Evolutionary conservation across 35 echinoderm and acorn worm species (phyloP).

Genomic region (Apostichopus parvimensis): DNA sequence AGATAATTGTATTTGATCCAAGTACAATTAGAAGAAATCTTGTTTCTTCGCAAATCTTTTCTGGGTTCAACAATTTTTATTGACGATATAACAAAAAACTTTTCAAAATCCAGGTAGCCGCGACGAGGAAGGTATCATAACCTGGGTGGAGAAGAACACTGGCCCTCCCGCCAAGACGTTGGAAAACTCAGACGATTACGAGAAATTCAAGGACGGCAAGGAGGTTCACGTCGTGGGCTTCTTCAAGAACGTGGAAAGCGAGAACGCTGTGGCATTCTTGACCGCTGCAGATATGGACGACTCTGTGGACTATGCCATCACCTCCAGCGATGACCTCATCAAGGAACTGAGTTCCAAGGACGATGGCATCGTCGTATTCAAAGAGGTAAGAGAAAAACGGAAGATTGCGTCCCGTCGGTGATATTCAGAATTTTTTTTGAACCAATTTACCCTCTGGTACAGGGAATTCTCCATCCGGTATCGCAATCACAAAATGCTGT

Average conservation of each 20-base stretch:
- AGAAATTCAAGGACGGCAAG: constrained; percentile 38
- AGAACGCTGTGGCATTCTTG: constrained; percentile 64
- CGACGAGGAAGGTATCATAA: constrained; percentile 64
- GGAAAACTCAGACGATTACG: constrained; percentile 54
- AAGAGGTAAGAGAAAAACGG: constrained; percentile 55
- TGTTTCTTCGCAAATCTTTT: too few relatives aligned
- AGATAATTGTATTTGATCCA: too few relatives aligned
- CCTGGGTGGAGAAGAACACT: constrained; percentile 92
- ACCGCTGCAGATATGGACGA: constrained; percentile 63
- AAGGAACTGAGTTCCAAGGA: constrained; percentile 64
- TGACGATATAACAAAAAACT: too few relatives aligned
- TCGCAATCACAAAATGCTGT: too few relatives aligned
- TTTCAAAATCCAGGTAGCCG: constrained; percentile 64
- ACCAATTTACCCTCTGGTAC: too few relatives aligned
- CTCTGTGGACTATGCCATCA: constrained; percentile 72
- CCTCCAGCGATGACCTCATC: constrained; percentile 69
- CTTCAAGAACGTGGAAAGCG: constrained; percentile 74
- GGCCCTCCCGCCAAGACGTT: constrained; percentile 76
- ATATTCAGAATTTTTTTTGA: too few relatives aligned
- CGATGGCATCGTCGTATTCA: constrained; percentile 76
- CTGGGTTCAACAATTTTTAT: too few relatives aligned
- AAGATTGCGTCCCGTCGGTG: too few relatives aligned
- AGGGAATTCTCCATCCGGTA: too few relatives aligned
- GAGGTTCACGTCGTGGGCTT: constrained; percentile 90
- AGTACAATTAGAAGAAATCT: neutral